Conservation (phyloP, 2,797 vertebrate species). For the Glyptemys insculpta region DNA sequence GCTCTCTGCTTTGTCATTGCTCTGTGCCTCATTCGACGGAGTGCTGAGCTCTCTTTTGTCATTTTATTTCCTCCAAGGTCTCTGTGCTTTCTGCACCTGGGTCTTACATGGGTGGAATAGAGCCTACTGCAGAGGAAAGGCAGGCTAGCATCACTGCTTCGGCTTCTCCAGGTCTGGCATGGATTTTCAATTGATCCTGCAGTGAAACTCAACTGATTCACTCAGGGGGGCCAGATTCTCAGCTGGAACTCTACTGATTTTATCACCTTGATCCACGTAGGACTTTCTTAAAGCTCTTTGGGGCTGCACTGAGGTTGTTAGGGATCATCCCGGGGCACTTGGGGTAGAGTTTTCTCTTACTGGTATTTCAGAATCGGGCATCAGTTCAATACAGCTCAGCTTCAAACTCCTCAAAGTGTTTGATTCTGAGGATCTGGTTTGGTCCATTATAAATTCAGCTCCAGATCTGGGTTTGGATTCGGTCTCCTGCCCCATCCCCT, state of each 20-base stretch:
- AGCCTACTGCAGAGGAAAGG: background rate
- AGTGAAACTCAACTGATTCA: background rate
- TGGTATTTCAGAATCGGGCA: background rate
- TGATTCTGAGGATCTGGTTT: too few species aligned
- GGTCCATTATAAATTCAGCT: too few species aligned
- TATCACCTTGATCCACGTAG: background rate
- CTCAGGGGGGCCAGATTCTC: background rate
- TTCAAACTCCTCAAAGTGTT: too few species aligned
- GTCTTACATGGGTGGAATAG: background rate
- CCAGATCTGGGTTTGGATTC: too few species aligned
- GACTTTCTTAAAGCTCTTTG: background rate
- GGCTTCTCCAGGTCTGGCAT: background rate
- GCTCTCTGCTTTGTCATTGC: conserved; percentile 26
- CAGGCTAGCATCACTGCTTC: background rate
- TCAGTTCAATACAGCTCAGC: background rate
- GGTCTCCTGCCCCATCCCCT: too few species aligned
- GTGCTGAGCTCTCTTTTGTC: background rate
- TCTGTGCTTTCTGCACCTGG: background rate
- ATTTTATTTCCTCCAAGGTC: background rate
- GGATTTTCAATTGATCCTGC: background rate
- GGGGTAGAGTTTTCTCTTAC: background rate
- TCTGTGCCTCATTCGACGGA: background rate
- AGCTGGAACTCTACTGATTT: background rate
- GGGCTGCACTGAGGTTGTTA: background rate
- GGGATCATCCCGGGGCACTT: background rate